Conservation (phyloP, 1,140 invertebrate genomes). For the Dysdera silvatica region DNA sequence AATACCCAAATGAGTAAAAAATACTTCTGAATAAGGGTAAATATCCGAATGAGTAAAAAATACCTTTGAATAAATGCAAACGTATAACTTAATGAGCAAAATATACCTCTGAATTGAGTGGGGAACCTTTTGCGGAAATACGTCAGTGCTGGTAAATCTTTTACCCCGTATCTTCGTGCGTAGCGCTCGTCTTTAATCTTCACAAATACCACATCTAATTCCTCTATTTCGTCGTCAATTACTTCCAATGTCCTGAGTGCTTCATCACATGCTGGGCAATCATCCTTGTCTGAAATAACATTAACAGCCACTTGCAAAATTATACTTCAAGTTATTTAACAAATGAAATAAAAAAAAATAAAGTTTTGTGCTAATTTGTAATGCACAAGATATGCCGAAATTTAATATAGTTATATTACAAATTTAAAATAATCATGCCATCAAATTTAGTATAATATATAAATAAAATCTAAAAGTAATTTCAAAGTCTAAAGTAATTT, state of each 20-base stretch:
- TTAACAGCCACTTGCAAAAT: too few species aligned
- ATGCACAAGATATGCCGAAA: too few species aligned
- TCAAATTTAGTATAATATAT: too few species aligned
- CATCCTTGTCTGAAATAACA: slow-evolving; percentile 54
- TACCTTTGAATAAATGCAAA: neutral
- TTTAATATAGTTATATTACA: too few species aligned
- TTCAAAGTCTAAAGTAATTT: too few species aligned
- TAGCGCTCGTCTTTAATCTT: slow-evolving; percentile 87
- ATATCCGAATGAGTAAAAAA: neutral
- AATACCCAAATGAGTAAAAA: neutral
- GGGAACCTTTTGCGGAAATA: slow-evolving; percentile 90
- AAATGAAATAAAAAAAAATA: too few species aligned
- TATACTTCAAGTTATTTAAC: too few species aligned
- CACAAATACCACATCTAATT: slow-evolving; percentile 88
- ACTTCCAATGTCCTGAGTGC: slow-evolving; percentile 77
- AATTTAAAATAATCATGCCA: too few species aligned
- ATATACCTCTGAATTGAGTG: slow-evolving; percentile 78
- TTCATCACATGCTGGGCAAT: slow-evolving; percentile 59
- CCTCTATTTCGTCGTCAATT: slow-evolving; percentile 86
- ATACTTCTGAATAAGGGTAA: neutral
- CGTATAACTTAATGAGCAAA: too few species aligned
- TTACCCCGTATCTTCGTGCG: slow-evolving; percentile 87
- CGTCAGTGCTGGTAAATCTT: slow-evolving; percentile 79
- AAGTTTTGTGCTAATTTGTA: too few species aligned
- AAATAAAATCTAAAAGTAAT: too few species aligned